These are phyloP conservation scores for Helogale parvula DNA, from an alignment of 2,113 vertebrate species.

Conservation along the genomic window DNA sequence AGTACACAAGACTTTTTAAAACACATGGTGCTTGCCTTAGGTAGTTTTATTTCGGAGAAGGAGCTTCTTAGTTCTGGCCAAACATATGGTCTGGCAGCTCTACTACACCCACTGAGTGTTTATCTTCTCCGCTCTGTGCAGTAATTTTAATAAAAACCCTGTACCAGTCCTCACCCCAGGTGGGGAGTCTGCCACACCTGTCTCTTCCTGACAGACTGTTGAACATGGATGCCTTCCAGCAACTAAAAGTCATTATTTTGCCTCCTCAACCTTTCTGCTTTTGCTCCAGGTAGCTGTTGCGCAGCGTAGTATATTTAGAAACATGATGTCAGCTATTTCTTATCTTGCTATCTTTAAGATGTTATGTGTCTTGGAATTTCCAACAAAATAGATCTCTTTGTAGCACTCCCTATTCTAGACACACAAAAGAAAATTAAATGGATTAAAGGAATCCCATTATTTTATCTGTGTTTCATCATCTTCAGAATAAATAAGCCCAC, in stretches of 20 bases:
- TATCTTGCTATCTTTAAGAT: slow-evolving; percentile 30
- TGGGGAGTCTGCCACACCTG: slow-evolving; percentile 55
- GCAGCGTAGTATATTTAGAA: slow-evolving; percentile 56
- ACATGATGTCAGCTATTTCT: slow-evolving; percentile 56
- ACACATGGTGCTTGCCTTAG: not conserved
- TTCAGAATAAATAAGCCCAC: not conserved
- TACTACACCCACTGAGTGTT: slow-evolving; percentile 10
- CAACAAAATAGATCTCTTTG: not conserved
- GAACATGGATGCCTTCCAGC: slow-evolving; percentile 59
- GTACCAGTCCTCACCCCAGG: slow-evolving; percentile 2
- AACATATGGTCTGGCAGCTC: slow-evolving; percentile 12
- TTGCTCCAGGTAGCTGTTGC: slow-evolving; percentile 4
- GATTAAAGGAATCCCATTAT: not conserved
- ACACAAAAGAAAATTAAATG: not conserved
- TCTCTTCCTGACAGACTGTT: slow-evolving; percentile 54
- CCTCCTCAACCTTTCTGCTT: slow-evolving; percentile 1
- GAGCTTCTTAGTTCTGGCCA: not conserved
- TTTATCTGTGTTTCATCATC: not conserved
- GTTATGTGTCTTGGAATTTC: not conserved
- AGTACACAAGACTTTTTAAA: not conserved
- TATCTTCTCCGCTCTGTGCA: not conserved
- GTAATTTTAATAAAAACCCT: slow-evolving; percentile 52
- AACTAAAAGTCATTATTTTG: slow-evolving; percentile 22
- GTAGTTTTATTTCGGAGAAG: slow-evolving; percentile 59
- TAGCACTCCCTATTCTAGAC: not conserved